phyloP scores from a whole-genome alignment of 2,888 invertebrate genomes.

The Nomada hirtipes region DNA sequence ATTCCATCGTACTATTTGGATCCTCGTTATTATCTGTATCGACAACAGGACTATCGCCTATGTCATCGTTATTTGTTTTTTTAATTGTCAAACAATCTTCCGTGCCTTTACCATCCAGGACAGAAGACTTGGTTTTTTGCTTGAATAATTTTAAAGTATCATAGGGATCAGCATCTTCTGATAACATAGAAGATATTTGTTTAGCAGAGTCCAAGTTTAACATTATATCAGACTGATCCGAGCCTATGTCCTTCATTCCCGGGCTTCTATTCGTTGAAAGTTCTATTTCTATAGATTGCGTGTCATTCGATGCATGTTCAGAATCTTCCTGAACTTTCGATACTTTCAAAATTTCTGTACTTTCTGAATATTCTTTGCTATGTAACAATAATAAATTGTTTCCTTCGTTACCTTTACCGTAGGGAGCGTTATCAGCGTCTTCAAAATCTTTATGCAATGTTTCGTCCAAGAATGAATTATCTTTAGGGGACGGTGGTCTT shows the following conservation, averaged over 20 bases:
- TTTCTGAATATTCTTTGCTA: conserved; percentile 71
- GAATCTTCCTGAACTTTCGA: conserved; percentile 43
- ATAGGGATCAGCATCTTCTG: conserved; percentile 77
- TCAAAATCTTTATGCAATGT: conserved; percentile 68
- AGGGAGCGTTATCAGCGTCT: conserved; percentile 69
- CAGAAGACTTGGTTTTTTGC: conserved; percentile 62
- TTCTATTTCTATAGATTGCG: conserved; percentile 47
- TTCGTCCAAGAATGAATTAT: conserved; percentile 84
- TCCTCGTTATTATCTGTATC: conserved; percentile 40
- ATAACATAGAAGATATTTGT: conserved; percentile 74
- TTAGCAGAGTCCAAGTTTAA: conserved; percentile 68
- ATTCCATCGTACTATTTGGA: conserved; percentile 64
- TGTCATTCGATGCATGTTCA: conserved; percentile 22
- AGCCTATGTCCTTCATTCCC: conserved; percentile 49
- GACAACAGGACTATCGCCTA: conserved; percentile 28
- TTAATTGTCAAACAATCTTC: conserved; percentile 14
- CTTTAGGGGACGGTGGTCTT: conserved; percentile 87
- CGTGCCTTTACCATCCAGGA: conserved; percentile 49
- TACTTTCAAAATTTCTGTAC: conserved; percentile 39
- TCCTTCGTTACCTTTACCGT: conserved; percentile 25
- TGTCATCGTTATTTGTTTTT: conserved; percentile 18
- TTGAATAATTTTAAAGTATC: conserved; percentile 82
- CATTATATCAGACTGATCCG: conserved; percentile 53
- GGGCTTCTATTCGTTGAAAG: conserved; percentile 52
- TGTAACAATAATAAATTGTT: conserved; percentile 71